phyloP scores from a whole-genome alignment of 2,113 vertebrate genomes.

The Fulmarus glacialis region DNA sequence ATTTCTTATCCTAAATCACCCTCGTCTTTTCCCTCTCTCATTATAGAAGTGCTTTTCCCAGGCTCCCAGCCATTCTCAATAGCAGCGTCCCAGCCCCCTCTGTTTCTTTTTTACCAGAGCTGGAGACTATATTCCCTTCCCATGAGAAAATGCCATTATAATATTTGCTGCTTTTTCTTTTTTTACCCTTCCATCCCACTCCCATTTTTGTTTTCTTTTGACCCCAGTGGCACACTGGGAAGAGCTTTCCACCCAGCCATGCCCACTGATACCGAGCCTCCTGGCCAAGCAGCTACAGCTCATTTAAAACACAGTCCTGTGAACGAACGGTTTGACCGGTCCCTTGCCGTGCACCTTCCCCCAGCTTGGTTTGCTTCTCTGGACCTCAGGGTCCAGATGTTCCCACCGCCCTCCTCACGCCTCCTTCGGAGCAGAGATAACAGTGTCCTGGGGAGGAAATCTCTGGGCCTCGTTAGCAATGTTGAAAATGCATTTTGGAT shows the following conservation, averaged over 20 bases:
- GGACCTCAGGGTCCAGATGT: not conserved
- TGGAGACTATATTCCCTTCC: conserved; percentile 52
- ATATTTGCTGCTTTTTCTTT: conserved; percentile 16
- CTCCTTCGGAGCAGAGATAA: not conserved
- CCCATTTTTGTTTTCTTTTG: conserved; percentile 36
- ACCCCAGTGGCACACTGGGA: not conserved
- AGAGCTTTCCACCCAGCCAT: conserved; percentile 6
- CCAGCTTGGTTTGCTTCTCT: not conserved
- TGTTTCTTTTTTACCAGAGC: conserved; percentile 49
- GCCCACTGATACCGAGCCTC: not conserved
- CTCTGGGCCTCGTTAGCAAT: not conserved
- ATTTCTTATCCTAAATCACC: conserved; percentile 67
- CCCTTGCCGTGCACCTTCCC: not conserved
- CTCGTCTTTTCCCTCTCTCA: conserved; percentile 56
- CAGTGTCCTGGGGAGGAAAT: not conserved
- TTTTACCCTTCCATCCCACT: not conserved
- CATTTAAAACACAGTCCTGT: not conserved
- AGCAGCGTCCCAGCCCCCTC: conserved; percentile 47
- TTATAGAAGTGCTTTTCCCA: conserved; percentile 52
- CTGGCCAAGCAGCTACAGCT: not conserved
- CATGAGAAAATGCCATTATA: conserved; percentile 59
- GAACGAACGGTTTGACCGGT: rapidly evolving
- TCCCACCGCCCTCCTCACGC: not conserved
- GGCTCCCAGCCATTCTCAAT: conserved; percentile 44
- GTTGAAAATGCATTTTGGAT: not conserved